Percentiles rank a stretch among this genome's conserved stretches.
These are phyloP conservation scores for Oreochromis mossambicus DNA, from an alignment of 2,797 vertebrate genomes.

Conservation along the genomic window DNA sequence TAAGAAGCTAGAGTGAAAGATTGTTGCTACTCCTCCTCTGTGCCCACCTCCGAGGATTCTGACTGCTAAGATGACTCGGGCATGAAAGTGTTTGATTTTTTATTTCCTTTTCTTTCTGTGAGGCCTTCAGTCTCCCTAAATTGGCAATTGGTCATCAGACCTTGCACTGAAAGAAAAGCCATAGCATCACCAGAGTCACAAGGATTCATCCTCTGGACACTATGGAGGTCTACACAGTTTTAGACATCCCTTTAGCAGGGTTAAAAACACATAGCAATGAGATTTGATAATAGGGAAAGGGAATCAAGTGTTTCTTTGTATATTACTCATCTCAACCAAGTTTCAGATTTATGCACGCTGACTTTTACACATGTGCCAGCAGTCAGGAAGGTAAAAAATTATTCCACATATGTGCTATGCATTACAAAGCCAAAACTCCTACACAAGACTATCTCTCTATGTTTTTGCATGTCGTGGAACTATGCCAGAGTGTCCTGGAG, in stretches of 20 bases:
- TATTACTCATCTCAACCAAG: neutral
- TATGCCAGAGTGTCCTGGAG: slow-evolving; percentile 69
- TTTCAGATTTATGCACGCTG: neutral
- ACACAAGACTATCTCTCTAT: neutral
- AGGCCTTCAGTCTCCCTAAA: neutral
- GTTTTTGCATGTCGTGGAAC: neutral
- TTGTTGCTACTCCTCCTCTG: neutral
- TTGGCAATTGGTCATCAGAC: neutral
- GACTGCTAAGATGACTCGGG: neutral
- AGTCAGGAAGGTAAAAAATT: neutral
- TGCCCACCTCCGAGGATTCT: neutral
- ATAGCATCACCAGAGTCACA: neutral
- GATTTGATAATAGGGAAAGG: neutral
- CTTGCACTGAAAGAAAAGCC: neutral
- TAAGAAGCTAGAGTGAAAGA: neutral
- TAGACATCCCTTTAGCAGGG: neutral
- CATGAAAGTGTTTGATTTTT: neutral
- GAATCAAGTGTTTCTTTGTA: neutral
- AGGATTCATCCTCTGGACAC: neutral
- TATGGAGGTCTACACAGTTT: neutral
- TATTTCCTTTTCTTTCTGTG: neutral
- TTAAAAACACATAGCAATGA: neutral
- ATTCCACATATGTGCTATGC: neutral
- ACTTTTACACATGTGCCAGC: neutral
- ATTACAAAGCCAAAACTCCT: neutral